Evolutionary conservation across 2,113 vertebrate species (phyloP).

Genomic region (Oreamnos americanus): DNA sequence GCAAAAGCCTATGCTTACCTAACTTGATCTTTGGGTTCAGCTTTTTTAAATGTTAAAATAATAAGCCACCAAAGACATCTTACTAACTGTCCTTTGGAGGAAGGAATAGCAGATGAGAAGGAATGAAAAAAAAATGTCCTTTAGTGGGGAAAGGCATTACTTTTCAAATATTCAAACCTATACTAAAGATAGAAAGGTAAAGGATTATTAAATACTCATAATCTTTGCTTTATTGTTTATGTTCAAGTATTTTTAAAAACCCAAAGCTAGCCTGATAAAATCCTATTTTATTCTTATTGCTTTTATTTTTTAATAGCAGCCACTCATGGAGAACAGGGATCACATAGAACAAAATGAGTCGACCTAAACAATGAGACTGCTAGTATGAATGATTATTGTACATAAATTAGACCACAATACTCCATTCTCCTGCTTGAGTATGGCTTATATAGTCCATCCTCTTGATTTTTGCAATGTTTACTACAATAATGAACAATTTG

Average conservation of each 20-base stretch:
- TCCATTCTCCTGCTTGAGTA: conserved; percentile 74
- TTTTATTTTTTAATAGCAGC: conserved; percentile 73
- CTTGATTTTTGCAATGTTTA: conserved; percentile 74
- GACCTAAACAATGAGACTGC: conserved; percentile 75
- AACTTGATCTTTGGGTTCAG: not conserved
- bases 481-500: conserved; percentile 78
- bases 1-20: not conserved
- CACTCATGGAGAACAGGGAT: conserved; percentile 79
- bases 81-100: not conserved
- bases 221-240: not conserved
- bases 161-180: conserved; percentile 18
- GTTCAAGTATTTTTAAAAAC: conserved; percentile 26
- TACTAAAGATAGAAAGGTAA: not conserved
- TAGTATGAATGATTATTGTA: conserved; percentile 76
- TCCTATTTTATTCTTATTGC: conserved; percentile 46
- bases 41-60: conserved; percentile 14
- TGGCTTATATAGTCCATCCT: conserved; percentile 72
- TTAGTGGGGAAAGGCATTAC: not conserved
- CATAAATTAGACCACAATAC: conserved; percentile 74
- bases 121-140: not conserved
- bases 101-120: not conserved
- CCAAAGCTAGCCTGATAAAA: not conserved
- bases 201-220: not conserved
- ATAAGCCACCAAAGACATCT: not conserved
- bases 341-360: conserved; percentile 79